phyloP scores from a whole-genome alignment of 2,113 vertebrate species.

The Gorsachius goisagi region DNA sequence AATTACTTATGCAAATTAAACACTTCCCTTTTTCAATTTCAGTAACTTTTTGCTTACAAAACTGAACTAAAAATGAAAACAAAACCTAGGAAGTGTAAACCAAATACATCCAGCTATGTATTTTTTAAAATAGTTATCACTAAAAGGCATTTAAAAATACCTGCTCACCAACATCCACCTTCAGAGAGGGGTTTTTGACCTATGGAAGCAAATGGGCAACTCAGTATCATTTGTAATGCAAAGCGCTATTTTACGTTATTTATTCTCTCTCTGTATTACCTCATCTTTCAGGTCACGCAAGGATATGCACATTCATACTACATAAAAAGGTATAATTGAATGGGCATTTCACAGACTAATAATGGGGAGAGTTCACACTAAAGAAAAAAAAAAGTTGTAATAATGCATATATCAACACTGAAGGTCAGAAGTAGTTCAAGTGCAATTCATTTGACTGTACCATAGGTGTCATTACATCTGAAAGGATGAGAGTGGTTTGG shows the following conservation, averaged over 20 bases:
- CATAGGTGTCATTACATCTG: background rate
- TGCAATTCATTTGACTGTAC: background rate
- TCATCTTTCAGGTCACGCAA: background rate
- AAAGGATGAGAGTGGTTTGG: background rate
- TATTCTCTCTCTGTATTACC: background rate
- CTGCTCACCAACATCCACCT: background rate
- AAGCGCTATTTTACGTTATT: background rate
- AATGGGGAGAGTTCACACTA: background rate
- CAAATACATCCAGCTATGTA: background rate
- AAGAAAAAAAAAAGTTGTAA: background rate
- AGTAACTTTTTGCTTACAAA: background rate
- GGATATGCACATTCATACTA: background rate
- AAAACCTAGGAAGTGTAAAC: background rate
- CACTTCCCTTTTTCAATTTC: background rate
- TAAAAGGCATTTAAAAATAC: background rate
- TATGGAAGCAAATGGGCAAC: background rate
- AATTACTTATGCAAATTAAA: background rate
- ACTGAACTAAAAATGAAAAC: background rate
- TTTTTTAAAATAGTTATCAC: background rate
- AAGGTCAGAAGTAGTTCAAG: background rate
- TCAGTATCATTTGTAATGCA: background rate
- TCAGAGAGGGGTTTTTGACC: background rate
- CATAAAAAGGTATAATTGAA: background rate
- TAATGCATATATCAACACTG: background rate
- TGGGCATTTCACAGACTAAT: background rate